Evolutionary conservation across 2,888 invertebrate species (phyloP).

Genomic region (Linnaemya tessellans): DNA sequence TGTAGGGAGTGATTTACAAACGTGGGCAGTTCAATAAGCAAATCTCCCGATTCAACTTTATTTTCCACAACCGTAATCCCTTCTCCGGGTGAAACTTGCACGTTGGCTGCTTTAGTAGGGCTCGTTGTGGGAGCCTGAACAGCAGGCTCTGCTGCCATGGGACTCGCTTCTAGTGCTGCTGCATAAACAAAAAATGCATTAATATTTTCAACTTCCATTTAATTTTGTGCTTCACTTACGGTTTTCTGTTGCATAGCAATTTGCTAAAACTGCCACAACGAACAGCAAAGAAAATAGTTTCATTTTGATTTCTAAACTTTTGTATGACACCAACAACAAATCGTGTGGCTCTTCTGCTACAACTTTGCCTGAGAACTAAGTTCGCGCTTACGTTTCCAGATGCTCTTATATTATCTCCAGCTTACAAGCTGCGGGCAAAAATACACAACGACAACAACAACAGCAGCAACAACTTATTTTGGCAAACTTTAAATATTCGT

Average conservation of each 20-base stretch:
- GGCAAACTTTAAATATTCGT: slow-evolving; percentile 10
- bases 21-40: slow-evolving; percentile 39
- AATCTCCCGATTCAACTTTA: slow-evolving; percentile 5
- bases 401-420: slow-evolving; percentile 64
- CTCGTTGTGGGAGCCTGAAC: slow-evolving; percentile 73
- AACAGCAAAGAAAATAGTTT: slow-evolving; percentile 54
- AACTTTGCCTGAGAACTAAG: slow-evolving; percentile 57
- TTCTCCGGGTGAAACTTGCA: background rate
- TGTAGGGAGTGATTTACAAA: slow-evolving; percentile 21
- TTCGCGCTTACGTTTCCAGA: slow-evolving; percentile 30
- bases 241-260: slow-evolving; percentile 11
- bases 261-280: slow-evolving; percentile 45
- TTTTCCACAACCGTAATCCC: background rate
- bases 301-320: slow-evolving; percentile 31
- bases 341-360: slow-evolving; percentile 26
- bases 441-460: slow-evolving; percentile 4
- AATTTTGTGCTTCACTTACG: slow-evolving; percentile 53
- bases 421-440: slow-evolving; percentile 12
- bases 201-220: background rate
- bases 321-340: background rate
- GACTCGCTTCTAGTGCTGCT: background rate
- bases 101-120: slow-evolving; percentile 24
- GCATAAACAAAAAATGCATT: background rate
- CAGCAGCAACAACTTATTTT: background rate
- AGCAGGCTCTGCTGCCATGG: background rate